Base-by-base conservation (phyloP, 2,113 vertebrate genomes). In the Pipra filicauda region DNA sequence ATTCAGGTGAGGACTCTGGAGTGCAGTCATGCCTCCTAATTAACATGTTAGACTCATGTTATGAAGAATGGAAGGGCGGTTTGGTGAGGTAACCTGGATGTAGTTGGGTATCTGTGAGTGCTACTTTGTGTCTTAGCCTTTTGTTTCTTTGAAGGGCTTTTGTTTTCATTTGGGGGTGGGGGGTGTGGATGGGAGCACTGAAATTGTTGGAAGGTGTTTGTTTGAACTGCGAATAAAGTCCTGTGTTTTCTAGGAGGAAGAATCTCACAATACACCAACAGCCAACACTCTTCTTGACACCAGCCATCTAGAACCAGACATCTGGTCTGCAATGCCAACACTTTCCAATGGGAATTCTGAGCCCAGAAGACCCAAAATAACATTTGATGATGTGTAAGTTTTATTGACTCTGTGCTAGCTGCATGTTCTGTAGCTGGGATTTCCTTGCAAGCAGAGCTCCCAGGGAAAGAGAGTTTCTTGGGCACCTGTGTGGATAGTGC, bases 331-430 rank as follows among this genome's bases (percentile, higher is more conserved):
- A 85, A 92, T 98, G 43, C 97, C 97, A 66, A 89, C 94, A 1
- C 96, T 98, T 87, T 96, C 98, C 89, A 98, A 98, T 69, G 99
- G 98, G 80, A 98, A 98, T 39, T 77, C 98, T 58, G 99, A 98
- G 93, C 96, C 98, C 67, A 98, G 98, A 86, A 98, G 99, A 97
- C 98, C 99, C 39, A 99, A 98, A 94, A 98, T 99, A 94, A 98
- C 98, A 12, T 99, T 99, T 86, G 99, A 98, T 97, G 99, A 99
- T 98, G 98, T 97, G 99, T 99, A 98, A 81, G 99, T 99, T 91
- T 54, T 82, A 16, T 15, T 44, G 76, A 66, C 46, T 77, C 64
- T 51, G 20, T 74, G 77, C 55, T 85, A 61, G 91, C 67, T 76
- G 33, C 15, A 8, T 24, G 35, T 41, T 85, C 24, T 15, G 15